Evolutionary conservation across 2,888 invertebrate genomes (phyloP).

Genomic region (Tetragnatha montana): DNA sequence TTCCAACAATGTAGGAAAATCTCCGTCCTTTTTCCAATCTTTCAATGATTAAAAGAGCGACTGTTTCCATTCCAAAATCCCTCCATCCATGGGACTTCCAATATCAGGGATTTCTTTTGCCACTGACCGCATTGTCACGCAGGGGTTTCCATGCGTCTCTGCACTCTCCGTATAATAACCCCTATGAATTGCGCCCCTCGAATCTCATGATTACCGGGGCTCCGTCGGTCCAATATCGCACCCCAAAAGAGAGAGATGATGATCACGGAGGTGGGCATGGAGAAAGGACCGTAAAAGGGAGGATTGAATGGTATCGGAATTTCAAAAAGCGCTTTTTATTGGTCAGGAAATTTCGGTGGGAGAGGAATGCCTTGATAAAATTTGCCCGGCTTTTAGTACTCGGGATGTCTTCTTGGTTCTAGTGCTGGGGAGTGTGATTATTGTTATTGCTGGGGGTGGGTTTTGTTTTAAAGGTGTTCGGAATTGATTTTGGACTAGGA

Average conservation of each 20-base stretch:
- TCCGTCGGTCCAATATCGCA: slow-evolving; percentile 28
- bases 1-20: too few relatives aligned
- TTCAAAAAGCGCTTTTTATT: slow-evolving; percentile 33
- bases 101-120: too few relatives aligned
- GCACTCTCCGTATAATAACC: too few relatives aligned
- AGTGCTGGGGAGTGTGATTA: too few relatives aligned
- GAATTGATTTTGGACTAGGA: too few relatives aligned
- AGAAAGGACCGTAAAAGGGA: slow-evolving; percentile 34
- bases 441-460: too few relatives aligned
- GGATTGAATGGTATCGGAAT: slow-evolving; percentile 36
- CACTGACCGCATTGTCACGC: background rate
- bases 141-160: background rate
- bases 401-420: background rate
- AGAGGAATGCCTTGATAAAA: background rate
- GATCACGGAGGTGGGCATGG: slow-evolving; percentile 21
- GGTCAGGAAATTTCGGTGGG: slow-evolving; percentile 11
- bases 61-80: too few relatives aligned
- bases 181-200: slow-evolving; percentile 5
- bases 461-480: too few relatives aligned
- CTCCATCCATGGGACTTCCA: too few relatives aligned
- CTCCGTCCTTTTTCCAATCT: too few relatives aligned
- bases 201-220: slow-evolving; percentile 38
- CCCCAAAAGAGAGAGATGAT: slow-evolving; percentile 28
- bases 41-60: too few relatives aligned
- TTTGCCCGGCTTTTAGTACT: background rate